Base-by-base conservation (phyloP, 2,113 vertebrate species). In the Cololabis saira region DNA sequence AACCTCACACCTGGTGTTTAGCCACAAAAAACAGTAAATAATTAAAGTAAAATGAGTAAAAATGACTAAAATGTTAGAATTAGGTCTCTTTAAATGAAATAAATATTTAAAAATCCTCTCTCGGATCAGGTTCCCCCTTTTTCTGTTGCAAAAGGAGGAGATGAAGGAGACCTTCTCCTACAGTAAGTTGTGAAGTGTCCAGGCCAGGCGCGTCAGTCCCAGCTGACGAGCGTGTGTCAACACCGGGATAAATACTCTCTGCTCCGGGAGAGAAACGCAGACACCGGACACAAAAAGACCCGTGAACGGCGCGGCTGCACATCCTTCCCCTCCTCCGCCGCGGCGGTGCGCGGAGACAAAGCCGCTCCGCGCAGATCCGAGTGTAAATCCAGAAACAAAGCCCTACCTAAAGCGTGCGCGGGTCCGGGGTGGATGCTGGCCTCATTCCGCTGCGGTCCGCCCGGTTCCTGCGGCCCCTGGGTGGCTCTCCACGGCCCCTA, bases 361-460 rank as follows among this genome's bases (percentile, higher is more conserved):
- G 78, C 69, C 0, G 42, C 61, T 48, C 27, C 50, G 61, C 0
- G 56, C 74, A 49, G 52, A 58, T 75, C 70, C 65, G 73, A 15
- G 14, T 49, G 64, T 57, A 81, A 69, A 84, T 41, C 61, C 67
- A 61, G 71, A 67, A 88, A 90, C 84, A 89, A 89, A 82, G 82
- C 72, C 87, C 89, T 74, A 93, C 92, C 91, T 88, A 87, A 70
- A 82, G 53, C 12, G 67, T 10, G 83, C 58, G 61, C 55, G 68
- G 51, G 59, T 85, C 56, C 80, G 77, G 80, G 33, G 61, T 43
- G 80, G 66, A 16, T 63, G 55, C 27, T 59, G 59, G 70, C 68
- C 69, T 76, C 83, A 88, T 90, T 40, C 10, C 58, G 66, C 47
- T 67, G 58, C 66, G 1, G 58, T 33, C 54, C 71, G 60, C 64